Evolutionary conservation across 2,113 vertebrate genomes (phyloP), one percentile per base, ranked within the genome.

Genomic region (Pholis gunnellus): DNA sequence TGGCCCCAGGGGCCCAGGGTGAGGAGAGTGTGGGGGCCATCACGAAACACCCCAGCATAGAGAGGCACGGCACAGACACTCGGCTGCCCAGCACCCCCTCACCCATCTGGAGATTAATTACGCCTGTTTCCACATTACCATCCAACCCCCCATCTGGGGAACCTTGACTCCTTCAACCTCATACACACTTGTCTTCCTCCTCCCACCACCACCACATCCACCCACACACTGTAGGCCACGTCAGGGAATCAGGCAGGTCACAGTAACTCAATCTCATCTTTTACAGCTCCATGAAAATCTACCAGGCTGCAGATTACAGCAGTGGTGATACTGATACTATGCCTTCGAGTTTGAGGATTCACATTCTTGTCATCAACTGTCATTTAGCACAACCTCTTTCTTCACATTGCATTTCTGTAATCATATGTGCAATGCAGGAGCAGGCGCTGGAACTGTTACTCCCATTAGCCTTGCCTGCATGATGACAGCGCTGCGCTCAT

Each of bases 81-180:
- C 18, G 1, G 27, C 84, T 78, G 74, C 81, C 80, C 86, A 83
- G 67, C 67, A 46, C 81, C 88, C 89, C 84, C 87, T 77, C 83
- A 82, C 83, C 88, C 86, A 88, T 85, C 82, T 88, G 87, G 75
- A 93, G 93, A 95, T 95, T 92, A 93, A 94, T 95, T 93, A 93
- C 79, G 50, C 79, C 87, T 82, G 11, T 87, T 91, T 90, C 75
- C 85, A 79, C 87, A 87, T 94, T 88, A 89, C 84, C 88, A 87
- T 85, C 89, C 65, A 82, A 71, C 65, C 86, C 72, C 90, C 91
- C 86, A 73, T 78, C 79, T 56, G 83, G 88, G 90, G 78, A 92
- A 88, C 91, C 88, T 93, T 92, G 92, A 91, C 88, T 87, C 86
- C 79, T 87, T 90, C 88, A 84, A 81, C 88, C 81, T 64, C 36